Percentiles rank a stretch among this genome's conserved stretches.
Conservation (phyloP, 2,888 invertebrate genomes). For the Hemistola chrysoprasaria region DNA sequence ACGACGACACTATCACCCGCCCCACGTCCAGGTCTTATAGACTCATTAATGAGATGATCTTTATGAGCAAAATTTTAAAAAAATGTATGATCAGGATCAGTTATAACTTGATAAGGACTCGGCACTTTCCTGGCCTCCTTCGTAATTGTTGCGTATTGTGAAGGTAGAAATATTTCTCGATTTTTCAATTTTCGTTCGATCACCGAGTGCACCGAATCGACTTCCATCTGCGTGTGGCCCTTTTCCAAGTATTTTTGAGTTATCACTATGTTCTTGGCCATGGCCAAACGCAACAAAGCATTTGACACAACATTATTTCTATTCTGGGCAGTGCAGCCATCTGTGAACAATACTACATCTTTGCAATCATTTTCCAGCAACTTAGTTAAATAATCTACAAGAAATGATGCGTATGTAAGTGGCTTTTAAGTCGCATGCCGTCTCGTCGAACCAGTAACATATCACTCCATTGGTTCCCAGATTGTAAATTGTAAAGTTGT, state of each 20-base stretch:
- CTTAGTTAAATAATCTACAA: constrained; percentile 24
- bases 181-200: constrained; percentile 46
- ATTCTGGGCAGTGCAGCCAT: constrained; percentile 40
- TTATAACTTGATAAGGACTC: not conserved
- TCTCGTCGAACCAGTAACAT: constrained; percentile 26
- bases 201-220: constrained; percentile 40
- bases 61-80: constrained; percentile 1
- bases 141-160: not conserved
- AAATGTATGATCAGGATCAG: constrained; percentile 1
- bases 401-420: constrained; percentile 26
- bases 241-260: constrained; percentile 34
- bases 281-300: constrained; percentile 29
- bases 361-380: constrained; percentile 19
- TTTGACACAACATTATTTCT: constrained; percentile 33
- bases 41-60: constrained; percentile 1
- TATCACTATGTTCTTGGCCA: constrained; percentile 22
- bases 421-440: constrained; percentile 13
- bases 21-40: constrained; percentile 3
- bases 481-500: constrained; percentile 38
- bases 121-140: constrained; percentile 1
- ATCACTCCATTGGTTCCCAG: constrained; percentile 27
- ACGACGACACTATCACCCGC: constrained; percentile 2
- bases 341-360: constrained; percentile 24
- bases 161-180: constrained; percentile 18
- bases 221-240: constrained; percentile 32